These are phyloP conservation scores for Bucco capensis DNA, from an alignment of 2,113 vertebrate species.

Conservation along the genomic window DNA sequence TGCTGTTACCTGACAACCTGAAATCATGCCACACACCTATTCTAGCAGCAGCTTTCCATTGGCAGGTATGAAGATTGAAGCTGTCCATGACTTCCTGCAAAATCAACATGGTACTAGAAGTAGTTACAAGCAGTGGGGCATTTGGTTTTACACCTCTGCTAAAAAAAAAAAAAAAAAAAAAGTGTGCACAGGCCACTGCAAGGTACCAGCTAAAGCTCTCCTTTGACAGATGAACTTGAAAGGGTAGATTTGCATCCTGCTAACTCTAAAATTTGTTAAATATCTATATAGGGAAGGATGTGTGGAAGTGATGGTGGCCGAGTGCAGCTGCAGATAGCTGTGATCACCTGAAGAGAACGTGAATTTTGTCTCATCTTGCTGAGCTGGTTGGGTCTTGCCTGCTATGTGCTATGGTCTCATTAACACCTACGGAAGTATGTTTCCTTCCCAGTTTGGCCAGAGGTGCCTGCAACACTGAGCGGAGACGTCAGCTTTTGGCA, in stretches of 20 bases:
- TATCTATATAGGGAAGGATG: neutral
- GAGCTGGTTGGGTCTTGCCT: conserved; percentile 29
- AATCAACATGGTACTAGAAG: neutral
- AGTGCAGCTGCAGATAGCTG: neutral
- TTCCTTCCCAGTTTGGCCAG: neutral
- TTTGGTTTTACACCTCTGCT: neutral
- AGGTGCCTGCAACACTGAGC: neutral
- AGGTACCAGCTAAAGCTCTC: neutral
- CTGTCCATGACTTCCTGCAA: neutral
- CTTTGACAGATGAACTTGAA: neutral
- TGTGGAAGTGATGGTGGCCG: neutral
- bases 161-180: too few relatives aligned
- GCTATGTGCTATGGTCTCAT: neutral
- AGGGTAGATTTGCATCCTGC: neutral
- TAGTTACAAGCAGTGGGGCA: neutral
- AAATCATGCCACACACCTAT: neutral
- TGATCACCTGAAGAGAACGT: neutral
- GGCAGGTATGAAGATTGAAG: neutral
- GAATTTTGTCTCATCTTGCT: conserved; percentile 7
- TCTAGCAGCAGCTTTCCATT: neutral
- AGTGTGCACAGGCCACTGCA: neutral
- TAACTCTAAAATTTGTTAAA: neutral
- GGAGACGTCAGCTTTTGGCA: neutral
- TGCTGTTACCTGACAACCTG: neutral
- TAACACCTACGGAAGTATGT: conserved; percentile 6